Evolutionary conservation across 2,888 invertebrate genomes (phyloP), one percentile per base, ranked within the genome.

Genomic region (Lycia hirtaria): DNA sequence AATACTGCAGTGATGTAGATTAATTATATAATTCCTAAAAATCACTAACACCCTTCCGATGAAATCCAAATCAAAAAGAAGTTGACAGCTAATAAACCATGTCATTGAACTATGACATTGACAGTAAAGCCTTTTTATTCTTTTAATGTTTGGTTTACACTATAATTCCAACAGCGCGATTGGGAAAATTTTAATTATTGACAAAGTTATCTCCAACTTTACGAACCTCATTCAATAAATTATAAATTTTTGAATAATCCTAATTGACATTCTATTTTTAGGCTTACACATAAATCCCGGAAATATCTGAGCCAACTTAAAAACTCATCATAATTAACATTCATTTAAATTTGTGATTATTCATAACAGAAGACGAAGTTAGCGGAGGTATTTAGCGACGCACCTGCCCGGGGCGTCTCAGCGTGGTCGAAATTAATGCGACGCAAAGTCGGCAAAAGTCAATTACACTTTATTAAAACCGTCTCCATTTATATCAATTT

Each of bases 401-500:
- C 89, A 91, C 89, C 91, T 91, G 90, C 90, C 88, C 76, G 83
- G 80, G 85, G 88, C 88, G 83, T 85, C 88, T 90, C 84, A 85
- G 86, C 88, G 87, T 88, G 88, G 88, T 87, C 87, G 82, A 90
- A 90, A 91, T 90, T 90, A 90, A 89, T 89, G 89, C 87, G 87
- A 87, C 87, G 88, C 87, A 87, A 90, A 91, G 87, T 92, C 88
- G 87, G 87, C 90, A 90, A 90, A 91, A 92, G 91, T 92, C 91
- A 91, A 92, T 92, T 92, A 92, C 88, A 91, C 88, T 91, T 91
- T 91, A 92, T 92, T 92, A 92, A 92, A 92, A 90, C 89, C 90
- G 85, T 90, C 91, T 90, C 89, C 90, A 92, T 91, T 92, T 91
- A 92, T 92, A 91, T 92, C 91, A 92, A 92, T 92, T 92, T 92